A percentile compares a stretch with the other conserved stretches of the same genome.
phyloP scores from a whole-genome alignment of 2,888 invertebrate genomes.

The Hypercompe scribonia region DNA sequence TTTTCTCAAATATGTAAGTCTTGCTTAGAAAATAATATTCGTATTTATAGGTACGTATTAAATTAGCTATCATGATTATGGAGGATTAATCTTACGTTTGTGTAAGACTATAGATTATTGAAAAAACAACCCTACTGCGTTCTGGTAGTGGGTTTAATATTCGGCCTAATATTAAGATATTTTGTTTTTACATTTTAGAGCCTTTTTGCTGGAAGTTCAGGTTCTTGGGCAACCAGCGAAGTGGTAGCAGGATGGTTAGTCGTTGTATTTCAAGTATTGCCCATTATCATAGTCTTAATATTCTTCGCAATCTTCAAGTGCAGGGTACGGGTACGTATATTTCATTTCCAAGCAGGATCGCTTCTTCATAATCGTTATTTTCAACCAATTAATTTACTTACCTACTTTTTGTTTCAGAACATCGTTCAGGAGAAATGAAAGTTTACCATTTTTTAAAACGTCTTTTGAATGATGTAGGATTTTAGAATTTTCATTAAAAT shows the following conservation, averaged over 20 bases:
- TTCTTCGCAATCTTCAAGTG: constrained; percentile 75
- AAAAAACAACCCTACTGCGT: neutral
- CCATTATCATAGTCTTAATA: constrained; percentile 59
- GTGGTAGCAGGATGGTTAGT: constrained; percentile 66
- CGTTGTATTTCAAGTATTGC: constrained; percentile 57
- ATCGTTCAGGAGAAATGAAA: constrained; percentile 73
- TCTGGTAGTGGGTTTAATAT: too few relatives aligned
- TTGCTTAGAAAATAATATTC: too few relatives aligned
- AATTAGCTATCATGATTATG: too few relatives aligned
- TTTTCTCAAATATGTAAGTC: too few relatives aligned
- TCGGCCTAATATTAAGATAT: neutral
- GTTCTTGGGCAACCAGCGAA: constrained; percentile 51
- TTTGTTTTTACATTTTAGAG: constrained; percentile 44
- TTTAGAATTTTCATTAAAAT: constrained; percentile 40
- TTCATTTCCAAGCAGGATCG: neutral
- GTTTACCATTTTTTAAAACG: neutral
- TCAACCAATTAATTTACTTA: neutral
- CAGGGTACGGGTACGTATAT: constrained; percentile 72
- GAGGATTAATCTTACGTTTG: too few relatives aligned
- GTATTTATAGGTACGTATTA: too few relatives aligned
- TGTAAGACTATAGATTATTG: too few relatives aligned
- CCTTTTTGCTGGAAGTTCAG: constrained; percentile 58
- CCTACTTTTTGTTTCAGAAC: constrained; percentile 72
- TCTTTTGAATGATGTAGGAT: neutral
- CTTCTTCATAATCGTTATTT: neutral